Evolutionary conservation across 2,888 invertebrate genomes (phyloP).

Genomic region (Polydesmus complanatus): DNA sequence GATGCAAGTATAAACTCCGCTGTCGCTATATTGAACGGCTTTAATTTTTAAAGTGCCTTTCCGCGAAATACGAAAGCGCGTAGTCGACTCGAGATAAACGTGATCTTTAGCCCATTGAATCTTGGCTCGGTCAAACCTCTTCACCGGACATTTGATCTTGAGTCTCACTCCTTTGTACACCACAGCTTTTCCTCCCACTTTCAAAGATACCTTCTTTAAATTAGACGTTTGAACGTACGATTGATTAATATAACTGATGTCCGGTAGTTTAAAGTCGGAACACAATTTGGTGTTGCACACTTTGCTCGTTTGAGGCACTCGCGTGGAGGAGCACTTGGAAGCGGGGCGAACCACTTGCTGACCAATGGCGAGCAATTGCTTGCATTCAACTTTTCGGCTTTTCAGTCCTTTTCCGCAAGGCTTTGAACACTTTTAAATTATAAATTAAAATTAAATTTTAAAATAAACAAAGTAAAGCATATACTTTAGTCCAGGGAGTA

Average conservation of each 20-base stretch:
- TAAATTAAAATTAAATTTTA: constrained; percentile 7
- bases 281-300: constrained; percentile 75
- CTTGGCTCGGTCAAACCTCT: constrained; percentile 57
- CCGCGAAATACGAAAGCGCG: constrained; percentile 61
- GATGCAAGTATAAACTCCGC: constrained; percentile 72
- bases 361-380: constrained; percentile 86
- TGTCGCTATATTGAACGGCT: constrained; percentile 63
- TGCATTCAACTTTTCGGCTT: constrained; percentile 64
- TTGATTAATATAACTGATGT: constrained; percentile 60
- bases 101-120: constrained; percentile 84
- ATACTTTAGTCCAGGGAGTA: constrained; percentile 65
- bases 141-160: constrained; percentile 86
- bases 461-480: constrained; percentile 13
- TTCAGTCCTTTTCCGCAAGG: constrained; percentile 87
- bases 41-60: constrained; percentile 76
- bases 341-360: constrained; percentile 66
- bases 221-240: constrained; percentile 73
- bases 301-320: constrained; percentile 56
- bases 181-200: constrained; percentile 78
- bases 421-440: constrained; percentile 56
- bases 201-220: constrained; percentile 65
- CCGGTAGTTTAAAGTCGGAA: constrained; percentile 50
- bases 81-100: constrained; percentile 29
- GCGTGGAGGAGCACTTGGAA: constrained; percentile 49
- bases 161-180: constrained; percentile 82